These are phyloP conservation scores for Macrotus californicus DNA, from an alignment of 2,113 vertebrate species.

Conservation along the genomic window DNA sequence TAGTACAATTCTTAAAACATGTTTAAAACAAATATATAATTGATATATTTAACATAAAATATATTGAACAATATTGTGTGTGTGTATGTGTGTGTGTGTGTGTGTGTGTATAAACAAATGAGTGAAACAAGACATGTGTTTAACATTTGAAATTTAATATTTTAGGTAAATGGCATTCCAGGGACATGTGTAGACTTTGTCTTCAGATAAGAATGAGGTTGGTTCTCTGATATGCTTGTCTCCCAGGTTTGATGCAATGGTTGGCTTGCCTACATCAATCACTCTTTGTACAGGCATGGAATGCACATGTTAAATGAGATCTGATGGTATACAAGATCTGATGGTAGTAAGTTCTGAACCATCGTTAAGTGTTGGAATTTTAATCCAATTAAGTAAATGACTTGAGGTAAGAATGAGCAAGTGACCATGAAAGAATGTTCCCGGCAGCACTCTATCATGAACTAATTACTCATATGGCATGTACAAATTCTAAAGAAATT, in stretches of 20 bases:
- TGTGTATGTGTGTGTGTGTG: too few relatives aligned
- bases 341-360: neutral
- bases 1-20: neutral
- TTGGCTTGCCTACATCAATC: neutral
- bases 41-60: neutral
- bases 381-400: constrained; percentile 41
- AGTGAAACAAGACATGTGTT: neutral
- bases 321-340: neutral
- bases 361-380: constrained; percentile 15
- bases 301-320: neutral
- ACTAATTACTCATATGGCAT: neutral
- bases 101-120: neutral
- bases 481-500: neutral
- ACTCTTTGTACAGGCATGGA: neutral
- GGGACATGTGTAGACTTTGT: neutral
- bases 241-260: neutral
- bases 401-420: neutral
- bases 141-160: neutral
- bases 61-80: neutral
- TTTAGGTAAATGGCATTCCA: neutral
- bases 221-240: neutral
- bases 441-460: neutral
- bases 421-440: constrained; percentile 3
- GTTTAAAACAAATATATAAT: neutral
- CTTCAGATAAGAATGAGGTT: neutral